phyloP scores from a whole-genome alignment of 2,113 vertebrate species.

The Prunella himalayana region DNA sequence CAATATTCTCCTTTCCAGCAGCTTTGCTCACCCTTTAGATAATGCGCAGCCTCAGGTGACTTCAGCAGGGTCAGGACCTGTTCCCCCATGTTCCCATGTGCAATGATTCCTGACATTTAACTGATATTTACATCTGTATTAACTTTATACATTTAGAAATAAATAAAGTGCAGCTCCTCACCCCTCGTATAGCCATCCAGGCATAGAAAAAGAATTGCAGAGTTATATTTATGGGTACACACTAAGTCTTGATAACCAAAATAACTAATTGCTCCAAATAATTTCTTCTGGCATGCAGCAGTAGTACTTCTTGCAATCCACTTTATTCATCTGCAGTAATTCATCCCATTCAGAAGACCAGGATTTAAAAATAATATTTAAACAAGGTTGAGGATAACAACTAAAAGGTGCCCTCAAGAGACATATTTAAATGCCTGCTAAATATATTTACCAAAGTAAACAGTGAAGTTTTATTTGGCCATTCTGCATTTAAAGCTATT shows the following conservation, averaged over 20 bases:
- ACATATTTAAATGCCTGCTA: constrained; percentile 25
- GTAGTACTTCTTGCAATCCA: neutral
- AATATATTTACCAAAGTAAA: constrained; percentile 49
- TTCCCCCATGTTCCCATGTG: rapidly evolving
- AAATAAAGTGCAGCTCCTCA: neutral
- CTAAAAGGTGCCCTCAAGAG: constrained; percentile 41
- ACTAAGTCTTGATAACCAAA: neutral
- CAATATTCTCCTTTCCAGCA: neutral
- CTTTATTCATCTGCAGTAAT: constrained; percentile 5
- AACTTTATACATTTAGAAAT: neutral
- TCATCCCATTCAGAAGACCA: neutral
- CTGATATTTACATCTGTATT: neutral
- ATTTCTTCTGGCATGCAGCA: neutral
- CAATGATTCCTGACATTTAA: neutral
- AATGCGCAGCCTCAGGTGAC: neutral
- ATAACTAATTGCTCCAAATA: neutral
- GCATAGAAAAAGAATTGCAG: neutral
- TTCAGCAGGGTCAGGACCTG: neutral
- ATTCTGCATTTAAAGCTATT: constrained; percentile 47
- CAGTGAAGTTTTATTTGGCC: constrained; percentile 4
- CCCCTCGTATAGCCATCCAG: rapidly evolving
- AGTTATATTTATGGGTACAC: neutral
- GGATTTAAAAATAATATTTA: constrained; percentile 32
- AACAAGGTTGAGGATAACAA: constrained; percentile 13
- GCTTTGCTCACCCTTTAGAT: neutral